Conservation (phyloP, 2,797 vertebrate species). For the Buphagus erythrorhynchus region DNA sequence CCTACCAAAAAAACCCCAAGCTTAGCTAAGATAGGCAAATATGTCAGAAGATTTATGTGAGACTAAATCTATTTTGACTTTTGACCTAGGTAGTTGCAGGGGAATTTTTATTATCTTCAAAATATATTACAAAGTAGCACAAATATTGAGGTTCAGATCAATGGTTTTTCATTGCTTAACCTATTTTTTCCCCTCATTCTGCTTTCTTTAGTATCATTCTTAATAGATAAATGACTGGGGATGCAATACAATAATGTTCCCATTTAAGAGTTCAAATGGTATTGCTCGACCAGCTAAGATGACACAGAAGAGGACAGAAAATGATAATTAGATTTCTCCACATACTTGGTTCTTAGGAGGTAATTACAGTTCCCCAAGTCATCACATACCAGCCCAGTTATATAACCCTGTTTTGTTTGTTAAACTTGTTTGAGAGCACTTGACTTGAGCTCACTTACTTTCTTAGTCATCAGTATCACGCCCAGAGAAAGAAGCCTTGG, state of each 20-base stretch:
- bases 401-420: conserved; percentile 58
- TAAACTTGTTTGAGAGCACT: conserved; percentile 57
- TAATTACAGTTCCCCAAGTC: conserved; percentile 36
- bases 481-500: not conserved
- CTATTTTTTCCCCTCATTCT: not conserved
- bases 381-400: conserved; percentile 31
- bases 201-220: not conserved
- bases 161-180: not conserved
- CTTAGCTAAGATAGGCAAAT: not conserved
- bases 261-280: conserved; percentile 4
- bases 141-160: not conserved
- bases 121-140: not conserved
- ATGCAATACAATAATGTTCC: not conserved
- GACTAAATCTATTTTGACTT: not conserved
- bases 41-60: not conserved
- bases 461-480: conserved; percentile 36
- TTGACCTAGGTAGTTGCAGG: not conserved
- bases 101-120: not conserved
- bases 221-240: not conserved
- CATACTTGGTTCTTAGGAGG: not conserved
- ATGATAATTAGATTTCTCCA: conserved; percentile 46
- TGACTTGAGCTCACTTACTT: not conserved
- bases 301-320: conserved; percentile 17
- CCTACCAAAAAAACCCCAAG: not conserved
- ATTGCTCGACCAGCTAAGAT: not conserved